Evolutionary conservation across 2,113 vertebrate species (phyloP).

Genomic region (Anolis carolinensis): DNA sequence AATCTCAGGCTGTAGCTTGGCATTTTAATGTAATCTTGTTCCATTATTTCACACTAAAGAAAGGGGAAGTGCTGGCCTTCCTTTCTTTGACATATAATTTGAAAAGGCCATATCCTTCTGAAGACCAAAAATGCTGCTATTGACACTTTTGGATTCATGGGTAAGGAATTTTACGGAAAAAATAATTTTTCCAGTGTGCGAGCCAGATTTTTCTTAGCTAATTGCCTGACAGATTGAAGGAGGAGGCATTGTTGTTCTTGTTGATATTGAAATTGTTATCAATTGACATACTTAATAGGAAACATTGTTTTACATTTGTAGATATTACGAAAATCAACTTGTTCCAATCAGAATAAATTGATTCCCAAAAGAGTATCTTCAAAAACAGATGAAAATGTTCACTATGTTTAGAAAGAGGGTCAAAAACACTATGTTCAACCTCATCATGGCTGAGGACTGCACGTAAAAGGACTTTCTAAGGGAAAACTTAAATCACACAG

Average conservation of each 20-base stretch:
- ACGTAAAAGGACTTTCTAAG: too few relatives aligned
- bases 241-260: too few relatives aligned
- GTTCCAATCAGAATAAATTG: neutral
- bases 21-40: neutral
- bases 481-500: neutral
- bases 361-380: too few relatives aligned
- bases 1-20: neutral
- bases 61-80: neutral
- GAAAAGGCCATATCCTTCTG: neutral
- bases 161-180: neutral
- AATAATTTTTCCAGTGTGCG: neutral
- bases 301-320: neutral
- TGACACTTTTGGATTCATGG: neutral
- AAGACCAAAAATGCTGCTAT: neutral
- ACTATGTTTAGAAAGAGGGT: neutral
- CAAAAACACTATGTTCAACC: neutral
- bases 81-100: neutral
- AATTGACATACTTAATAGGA: neutral
- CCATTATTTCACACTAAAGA: neutral
- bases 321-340: neutral
- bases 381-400: too few relatives aligned
- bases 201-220: neutral
- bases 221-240: neutral
- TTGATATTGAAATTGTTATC: neutral
- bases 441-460: neutral